Evolutionary conservation across 1,140 invertebrate genomes (phyloP).

Genomic region (Carposina sasakii): DNA sequence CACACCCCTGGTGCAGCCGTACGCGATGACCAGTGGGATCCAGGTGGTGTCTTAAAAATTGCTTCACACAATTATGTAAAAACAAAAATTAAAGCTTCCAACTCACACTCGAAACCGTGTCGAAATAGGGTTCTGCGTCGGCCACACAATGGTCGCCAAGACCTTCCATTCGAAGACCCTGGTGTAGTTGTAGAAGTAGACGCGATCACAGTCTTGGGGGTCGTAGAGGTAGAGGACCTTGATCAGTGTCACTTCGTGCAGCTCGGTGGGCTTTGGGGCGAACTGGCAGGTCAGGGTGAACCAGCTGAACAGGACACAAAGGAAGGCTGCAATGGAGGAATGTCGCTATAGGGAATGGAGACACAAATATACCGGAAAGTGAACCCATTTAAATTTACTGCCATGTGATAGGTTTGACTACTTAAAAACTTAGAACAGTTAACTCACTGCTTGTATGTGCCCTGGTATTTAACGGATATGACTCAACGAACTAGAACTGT

Average conservation of each 20-base stretch:
- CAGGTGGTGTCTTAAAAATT: constrained; percentile 58
- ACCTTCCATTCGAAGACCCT: background rate
- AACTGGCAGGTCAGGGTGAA: constrained; percentile 42
- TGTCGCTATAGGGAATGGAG: no score
- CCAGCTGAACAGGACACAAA: constrained; percentile 40
- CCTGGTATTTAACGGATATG: no score
- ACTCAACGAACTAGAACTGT: no score
- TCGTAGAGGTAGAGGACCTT: constrained; percentile 59
- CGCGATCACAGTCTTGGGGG: constrained; percentile 40
- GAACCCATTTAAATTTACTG: no score
- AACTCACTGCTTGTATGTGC: no score
- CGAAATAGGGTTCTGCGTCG: constrained; percentile 34
- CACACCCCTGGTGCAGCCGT: constrained; percentile 37
- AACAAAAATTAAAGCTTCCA: constrained; percentile 7
- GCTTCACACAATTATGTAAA: no score
- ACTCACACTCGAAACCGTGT: constrained; percentile 28
- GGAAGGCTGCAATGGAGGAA: constrained; percentile 33
- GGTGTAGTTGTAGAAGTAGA: constrained; percentile 54
- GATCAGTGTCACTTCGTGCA: constrained; percentile 48
- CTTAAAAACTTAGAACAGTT: no score
- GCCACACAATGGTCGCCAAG: constrained; percentile 40
- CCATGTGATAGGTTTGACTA: no score
- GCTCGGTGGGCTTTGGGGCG: constrained; percentile 30
- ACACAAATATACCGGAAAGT: no score
- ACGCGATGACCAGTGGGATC: constrained; percentile 46